phyloP scores from a whole-genome alignment of 2,113 vertebrate species.

The Cynopterus brachyotis region DNA sequence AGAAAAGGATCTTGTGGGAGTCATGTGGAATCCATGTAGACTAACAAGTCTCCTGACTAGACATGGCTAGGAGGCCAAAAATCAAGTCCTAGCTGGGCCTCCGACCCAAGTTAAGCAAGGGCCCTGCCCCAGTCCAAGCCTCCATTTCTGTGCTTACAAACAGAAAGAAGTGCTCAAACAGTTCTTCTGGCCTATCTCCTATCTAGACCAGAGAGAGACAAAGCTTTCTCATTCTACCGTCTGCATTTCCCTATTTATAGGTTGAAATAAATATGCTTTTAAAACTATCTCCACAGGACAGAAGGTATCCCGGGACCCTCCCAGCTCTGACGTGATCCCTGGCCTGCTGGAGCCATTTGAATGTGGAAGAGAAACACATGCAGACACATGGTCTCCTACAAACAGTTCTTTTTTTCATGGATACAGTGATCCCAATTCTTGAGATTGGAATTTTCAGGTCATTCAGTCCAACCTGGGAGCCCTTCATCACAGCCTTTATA shows the following conservation, averaged over 20 bases:
- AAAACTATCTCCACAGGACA: background rate
- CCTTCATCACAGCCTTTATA: background rate
- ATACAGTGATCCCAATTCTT: background rate
- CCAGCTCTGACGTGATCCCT: background rate
- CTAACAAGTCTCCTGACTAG: conserved; percentile 16
- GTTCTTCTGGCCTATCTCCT: background rate
- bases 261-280: background rate
- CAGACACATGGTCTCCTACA: background rate
- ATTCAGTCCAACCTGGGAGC: background rate
- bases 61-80: background rate
- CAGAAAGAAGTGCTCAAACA: background rate
- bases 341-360: background rate
- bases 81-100: background rate
- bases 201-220: background rate
- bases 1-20: background rate
- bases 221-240: background rate
- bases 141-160: background rate
- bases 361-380: background rate
- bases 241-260: background rate
- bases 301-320: background rate
- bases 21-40: background rate
- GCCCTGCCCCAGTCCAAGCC: background rate
- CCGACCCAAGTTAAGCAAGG: background rate
- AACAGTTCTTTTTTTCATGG: background rate
- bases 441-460: background rate